phyloP scores from a whole-genome alignment of 2,797 vertebrate species.

The Sorex maritimensis region DNA sequence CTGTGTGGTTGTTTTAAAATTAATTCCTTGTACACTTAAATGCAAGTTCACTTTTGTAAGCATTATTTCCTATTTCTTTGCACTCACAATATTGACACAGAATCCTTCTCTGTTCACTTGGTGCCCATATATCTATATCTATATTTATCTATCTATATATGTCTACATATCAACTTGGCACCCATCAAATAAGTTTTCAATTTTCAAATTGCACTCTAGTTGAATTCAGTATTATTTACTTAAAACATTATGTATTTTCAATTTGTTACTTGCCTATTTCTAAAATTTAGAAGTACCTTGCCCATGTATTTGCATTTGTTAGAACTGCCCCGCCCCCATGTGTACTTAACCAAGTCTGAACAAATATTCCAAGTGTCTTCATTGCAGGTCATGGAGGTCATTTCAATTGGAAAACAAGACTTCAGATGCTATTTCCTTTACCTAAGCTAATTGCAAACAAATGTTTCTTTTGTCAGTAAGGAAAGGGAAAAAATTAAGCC shows the following conservation, averaged over 20 bases:
- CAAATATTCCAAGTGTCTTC: conserved; percentile 86
- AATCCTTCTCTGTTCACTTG: conserved; percentile 13
- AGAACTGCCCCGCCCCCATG: not conserved
- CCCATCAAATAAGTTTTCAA: not conserved
- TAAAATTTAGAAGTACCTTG: conserved; percentile 73
- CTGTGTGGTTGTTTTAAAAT: conserved; percentile 1
- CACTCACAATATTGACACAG: not conserved
- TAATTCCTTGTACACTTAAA: conserved; percentile 24
- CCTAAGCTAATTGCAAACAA: conserved; percentile 87
- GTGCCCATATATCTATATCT: not conserved
- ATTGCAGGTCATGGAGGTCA: conserved; percentile 79
- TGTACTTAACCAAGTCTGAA: conserved; percentile 54
- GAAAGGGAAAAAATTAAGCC: conserved; percentile 69
- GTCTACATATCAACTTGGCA: not conserved
- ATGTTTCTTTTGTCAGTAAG: conserved; percentile 82
- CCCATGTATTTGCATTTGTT: conserved; percentile 66
- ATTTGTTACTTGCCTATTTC: conserved; percentile 37
- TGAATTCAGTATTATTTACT: conserved; percentile 71
- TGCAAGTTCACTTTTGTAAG: not conserved
- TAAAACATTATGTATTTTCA: conserved; percentile 63
- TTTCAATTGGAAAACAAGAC: conserved; percentile 85
- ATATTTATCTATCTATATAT: not conserved
- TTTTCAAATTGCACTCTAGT: not conserved
- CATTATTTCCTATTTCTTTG: not conserved
- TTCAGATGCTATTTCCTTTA: conserved; percentile 88